Evolutionary conservation across 2,113 vertebrate species (phyloP).

Genomic region (Sinocyclocheilus anshuiensis): DNA sequence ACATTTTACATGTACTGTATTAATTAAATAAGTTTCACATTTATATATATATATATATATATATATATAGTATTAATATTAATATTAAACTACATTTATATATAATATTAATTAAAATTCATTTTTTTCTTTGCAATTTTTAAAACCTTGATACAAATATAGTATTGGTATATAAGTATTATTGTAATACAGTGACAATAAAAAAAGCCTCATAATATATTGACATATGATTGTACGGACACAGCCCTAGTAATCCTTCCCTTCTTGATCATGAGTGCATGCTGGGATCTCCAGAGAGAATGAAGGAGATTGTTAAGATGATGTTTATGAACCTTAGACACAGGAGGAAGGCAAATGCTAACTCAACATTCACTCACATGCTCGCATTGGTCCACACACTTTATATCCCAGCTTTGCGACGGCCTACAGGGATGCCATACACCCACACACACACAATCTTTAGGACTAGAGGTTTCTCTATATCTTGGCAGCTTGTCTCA

Average conservation of each 20-base stretch:
- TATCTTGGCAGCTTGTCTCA: background rate
- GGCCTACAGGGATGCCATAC: slow-evolving; percentile 11
- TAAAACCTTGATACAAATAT: too few species aligned
- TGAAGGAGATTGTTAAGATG: background rate
- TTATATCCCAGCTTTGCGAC: background rate
- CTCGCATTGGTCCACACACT: background rate
- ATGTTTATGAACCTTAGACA: background rate
- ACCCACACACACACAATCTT: background rate
- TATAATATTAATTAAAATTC: too few species aligned
- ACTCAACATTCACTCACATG: slow-evolving; percentile 9
- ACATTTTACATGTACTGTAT: too few species aligned
- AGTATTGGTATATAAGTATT: too few species aligned
- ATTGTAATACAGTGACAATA: background rate
- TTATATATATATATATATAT: too few species aligned
- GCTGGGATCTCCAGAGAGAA: slow-evolving; percentile 14
- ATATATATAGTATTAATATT: too few species aligned
- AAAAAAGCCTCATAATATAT: background rate
- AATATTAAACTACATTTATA: too few species aligned
- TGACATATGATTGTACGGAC: background rate
- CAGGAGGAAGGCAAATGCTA: background rate
- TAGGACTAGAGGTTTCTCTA: background rate
- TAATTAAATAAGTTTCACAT: too few species aligned
- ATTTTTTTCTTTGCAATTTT: too few species aligned
- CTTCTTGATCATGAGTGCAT: background rate
- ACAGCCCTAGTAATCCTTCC: background rate